Evolutionary conservation across 2,113 vertebrate genomes (phyloP), one percentile per base, ranked within the genome.

Genomic region (Hylia prasina): DNA sequence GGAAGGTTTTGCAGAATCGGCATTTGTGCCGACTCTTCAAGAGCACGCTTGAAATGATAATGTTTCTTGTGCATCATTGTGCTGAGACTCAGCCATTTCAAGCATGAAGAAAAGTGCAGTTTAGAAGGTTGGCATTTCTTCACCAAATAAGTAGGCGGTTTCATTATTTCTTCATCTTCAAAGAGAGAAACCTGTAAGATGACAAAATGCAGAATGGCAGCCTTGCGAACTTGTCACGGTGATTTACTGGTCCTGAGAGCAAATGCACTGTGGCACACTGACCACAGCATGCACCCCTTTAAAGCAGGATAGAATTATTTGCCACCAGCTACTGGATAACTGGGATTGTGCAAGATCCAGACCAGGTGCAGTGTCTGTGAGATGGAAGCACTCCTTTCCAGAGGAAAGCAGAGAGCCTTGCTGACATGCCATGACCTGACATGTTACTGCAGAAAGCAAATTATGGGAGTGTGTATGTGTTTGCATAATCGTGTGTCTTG

Each of bases 191-290:
- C 79, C 53, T 68, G 16, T 58, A 45, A 75, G 61, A 16, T 93
- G 93, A 87, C 80, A 93, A 89, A 95, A 96, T 87, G 82, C 72
- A 76, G 82, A 77, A 87, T 60, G 88, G 92, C 90, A 96, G 82
- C 22, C 56, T 75, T 86, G 90, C 6, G 2, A 40, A 50, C 56
- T 48, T 92, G 93, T 95, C 91, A 20, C 1, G 61, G 77, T 72
- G 70, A 39, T 96, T 93, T 68, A 60, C 31, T 66, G 76, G 69
- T 35, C 88, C 53, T 35, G 60, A 68, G 71, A 72, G 72, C 75
- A 75, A 96, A 93, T 0, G 0, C 69, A 15, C 25, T 77, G 60
- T 89, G 71, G 91, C 92, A 57, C 13, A 42, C 64, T 86, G 88
- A 42, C 93, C 60, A 42, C 18, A 37, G 51, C 37, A 9, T 20